Base-by-base conservation (phyloP, 1,140 invertebrate species). In the Onthophagus taurus region DNA sequence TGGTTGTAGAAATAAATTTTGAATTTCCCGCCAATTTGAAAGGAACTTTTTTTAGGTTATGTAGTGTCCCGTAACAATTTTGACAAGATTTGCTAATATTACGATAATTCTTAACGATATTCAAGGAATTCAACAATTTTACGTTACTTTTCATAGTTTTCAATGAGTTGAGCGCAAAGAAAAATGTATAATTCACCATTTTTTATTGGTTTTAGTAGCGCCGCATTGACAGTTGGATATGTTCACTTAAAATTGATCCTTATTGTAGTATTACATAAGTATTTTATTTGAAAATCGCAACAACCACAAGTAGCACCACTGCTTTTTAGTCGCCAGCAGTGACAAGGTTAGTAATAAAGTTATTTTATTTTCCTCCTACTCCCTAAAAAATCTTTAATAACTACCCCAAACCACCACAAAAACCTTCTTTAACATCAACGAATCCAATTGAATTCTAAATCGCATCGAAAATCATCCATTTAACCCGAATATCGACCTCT, bases 171-270 rank as follows among this genome's bases (percentile, higher is more conserved):
- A 7, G 9, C 23, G 33, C 3, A 17, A 20, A n/a, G 23, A 5
- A 36, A 36, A 36, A n/a, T 20, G 23, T n/a, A 36, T 36, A 36
- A 20, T 36, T 36, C 23, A 20, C 19, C 34, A 36, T 36, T 20
- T 36, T 36, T 13, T n/a, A n/a, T n/a, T n/a, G n/a, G n/a, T n/a
- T n/a, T n/a, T n/a, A n/a, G 4, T 12, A 14, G 18, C 18, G 30
- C 4, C 30, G n/a, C 16, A 14, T 34, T 17, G 17, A 36, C 23
- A n/a, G n/a, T n/a, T n/a, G n/a, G n/a, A n/a, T n/a, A n/a, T n/a
- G n/a, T n/a, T n/a, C n/a, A n/a, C n/a, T n/a, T n/a, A n/a, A n/a
- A 36, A 19, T 2, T 36, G 23, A 2, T 36, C 16, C 17, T 19
- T 35, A 35, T 17, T 6, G 33, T 18, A 18, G 20, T 17, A 18